These are phyloP conservation scores for Sericinus montela DNA, from an alignment of 2,888 invertebrate genomes.

Conservation along the genomic window DNA sequence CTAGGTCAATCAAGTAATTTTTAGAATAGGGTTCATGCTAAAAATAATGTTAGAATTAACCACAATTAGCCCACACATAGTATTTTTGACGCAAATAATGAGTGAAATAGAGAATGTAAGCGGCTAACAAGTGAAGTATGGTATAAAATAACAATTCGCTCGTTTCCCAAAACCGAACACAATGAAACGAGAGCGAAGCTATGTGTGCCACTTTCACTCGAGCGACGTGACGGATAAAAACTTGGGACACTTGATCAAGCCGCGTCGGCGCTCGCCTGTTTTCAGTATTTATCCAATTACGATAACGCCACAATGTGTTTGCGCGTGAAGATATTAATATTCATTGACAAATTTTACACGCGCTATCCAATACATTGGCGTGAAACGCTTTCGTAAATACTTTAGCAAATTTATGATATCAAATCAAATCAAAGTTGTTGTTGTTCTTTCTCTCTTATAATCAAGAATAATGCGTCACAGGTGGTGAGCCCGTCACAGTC, in stretches of 20 bases:
- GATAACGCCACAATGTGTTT: neutral
- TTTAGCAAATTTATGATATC: neutral
- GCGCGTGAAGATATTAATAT: conserved; percentile 1
- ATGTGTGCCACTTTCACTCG: conserved; percentile 17
- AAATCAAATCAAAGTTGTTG: no score
- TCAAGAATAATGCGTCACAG: no score
- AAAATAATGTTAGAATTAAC: no score
- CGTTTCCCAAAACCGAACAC: neutral
- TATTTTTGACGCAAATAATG: no score
- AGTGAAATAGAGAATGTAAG: no score
- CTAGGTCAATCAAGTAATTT: no score
- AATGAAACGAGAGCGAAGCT: conserved; percentile 13
- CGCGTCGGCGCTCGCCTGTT: neutral
- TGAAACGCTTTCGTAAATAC: neutral
- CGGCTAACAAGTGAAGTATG: no score
- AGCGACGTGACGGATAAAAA: conserved; percentile 1
- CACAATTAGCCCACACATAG: no score
- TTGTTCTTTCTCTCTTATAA: no score
- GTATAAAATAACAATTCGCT: neutral
- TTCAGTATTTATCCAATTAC: conserved; percentile 8
- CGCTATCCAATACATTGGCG: neutral
- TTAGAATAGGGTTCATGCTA: no score
- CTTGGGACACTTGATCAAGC: neutral
- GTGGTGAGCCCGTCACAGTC: no score
- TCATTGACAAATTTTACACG: neutral